Percentiles rank a stretch among this genome's conserved stretches.
Evolutionary conservation across 2,797 vertebrate species (phyloP).

Genomic region (Gallinago nigripennis): DNA sequence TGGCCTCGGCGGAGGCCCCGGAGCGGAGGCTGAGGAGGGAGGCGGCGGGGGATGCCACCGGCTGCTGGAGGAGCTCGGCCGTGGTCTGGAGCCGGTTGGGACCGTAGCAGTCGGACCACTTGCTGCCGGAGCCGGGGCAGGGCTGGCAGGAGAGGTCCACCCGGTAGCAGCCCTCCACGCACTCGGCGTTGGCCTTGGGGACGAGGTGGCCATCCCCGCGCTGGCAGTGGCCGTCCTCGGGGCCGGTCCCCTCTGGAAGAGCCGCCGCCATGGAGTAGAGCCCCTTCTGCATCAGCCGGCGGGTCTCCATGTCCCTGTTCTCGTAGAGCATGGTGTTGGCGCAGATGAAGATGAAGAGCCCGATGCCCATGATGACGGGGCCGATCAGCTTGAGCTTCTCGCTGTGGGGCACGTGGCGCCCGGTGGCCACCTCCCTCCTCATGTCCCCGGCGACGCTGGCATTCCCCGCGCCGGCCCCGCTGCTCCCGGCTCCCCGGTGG

Average conservation of each 20-base stretch:
- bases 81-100: constrained; percentile 69
- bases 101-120: constrained; percentile 46
- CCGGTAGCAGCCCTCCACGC: constrained; percentile 75
- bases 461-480: neutral
- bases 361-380: constrained; percentile 95
- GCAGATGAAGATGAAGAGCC: constrained; percentile 97
- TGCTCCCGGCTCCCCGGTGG: constrained; percentile 62
- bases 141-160: constrained; percentile 56
- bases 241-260: constrained; percentile 34
- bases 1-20: neutral
- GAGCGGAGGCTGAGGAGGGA: constrained; percentile 14
- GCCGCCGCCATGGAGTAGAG: constrained; percentile 77
- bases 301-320: constrained; percentile 94
- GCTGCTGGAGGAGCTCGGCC: constrained; percentile 72
- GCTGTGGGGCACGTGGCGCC: constrained; percentile 75
- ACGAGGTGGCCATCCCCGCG: accelerated
- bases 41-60: accelerated
- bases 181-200: neutral
- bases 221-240: constrained; percentile 51
- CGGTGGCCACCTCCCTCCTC: constrained; percentile 61
- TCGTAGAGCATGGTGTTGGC: constrained; percentile 96
- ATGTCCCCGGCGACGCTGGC: neutral
- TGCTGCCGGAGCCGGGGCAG: neutral
- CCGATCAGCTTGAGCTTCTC: constrained; percentile 93
- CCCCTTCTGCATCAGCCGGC: constrained; percentile 80